Evolutionary conservation across 2,888 invertebrate species (phyloP).

Genomic region (Polylopha cassiicola): DNA sequence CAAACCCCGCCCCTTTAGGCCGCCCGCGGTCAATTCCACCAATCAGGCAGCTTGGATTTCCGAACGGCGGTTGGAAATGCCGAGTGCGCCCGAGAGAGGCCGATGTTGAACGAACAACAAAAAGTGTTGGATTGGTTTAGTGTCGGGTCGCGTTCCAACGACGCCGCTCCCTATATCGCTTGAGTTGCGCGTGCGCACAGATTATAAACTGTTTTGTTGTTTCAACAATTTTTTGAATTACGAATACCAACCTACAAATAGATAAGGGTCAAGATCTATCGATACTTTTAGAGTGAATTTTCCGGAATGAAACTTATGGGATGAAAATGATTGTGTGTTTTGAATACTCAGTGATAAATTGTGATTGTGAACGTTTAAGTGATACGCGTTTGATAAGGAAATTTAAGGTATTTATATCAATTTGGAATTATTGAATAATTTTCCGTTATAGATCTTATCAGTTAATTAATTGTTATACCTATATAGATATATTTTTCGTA

Average conservation of each 20-base stretch:
- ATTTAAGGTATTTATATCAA: slow-evolving; percentile 53
- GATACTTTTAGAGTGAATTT: no score
- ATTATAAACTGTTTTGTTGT: slow-evolving; percentile 52
- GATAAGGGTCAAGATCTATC: no score
- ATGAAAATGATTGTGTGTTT: slow-evolving; percentile 74
- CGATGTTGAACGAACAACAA: slow-evolving; percentile 70
- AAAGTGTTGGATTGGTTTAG: slow-evolving; percentile 75
- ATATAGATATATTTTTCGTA: no score
- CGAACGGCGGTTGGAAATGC: slow-evolving; percentile 41
- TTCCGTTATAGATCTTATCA: slow-evolving; percentile 9
- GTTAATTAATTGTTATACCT: no score
- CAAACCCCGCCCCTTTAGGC: slow-evolving; percentile 51
- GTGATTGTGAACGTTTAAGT: slow-evolving; percentile 71
- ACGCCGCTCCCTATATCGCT: slow-evolving; percentile 69
- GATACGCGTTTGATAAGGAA: slow-evolving; percentile 62
- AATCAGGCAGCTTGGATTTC: slow-evolving; percentile 36
- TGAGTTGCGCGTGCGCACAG: slow-evolving; percentile 65
- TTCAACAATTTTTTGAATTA: slow-evolving; percentile 17
- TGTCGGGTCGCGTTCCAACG: slow-evolving; percentile 77
- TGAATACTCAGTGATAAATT: slow-evolving; percentile 63
- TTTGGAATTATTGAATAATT: slow-evolving; percentile 8
- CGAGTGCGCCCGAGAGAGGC: slow-evolving; percentile 57
- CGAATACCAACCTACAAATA: slow-evolving; percentile 25
- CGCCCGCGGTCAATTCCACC: slow-evolving; percentile 47
- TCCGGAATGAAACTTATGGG: slow-evolving; percentile 65